Conservation (phyloP, 2,797 vertebrate genomes). For the Centroberyx gerrardi region DNA sequence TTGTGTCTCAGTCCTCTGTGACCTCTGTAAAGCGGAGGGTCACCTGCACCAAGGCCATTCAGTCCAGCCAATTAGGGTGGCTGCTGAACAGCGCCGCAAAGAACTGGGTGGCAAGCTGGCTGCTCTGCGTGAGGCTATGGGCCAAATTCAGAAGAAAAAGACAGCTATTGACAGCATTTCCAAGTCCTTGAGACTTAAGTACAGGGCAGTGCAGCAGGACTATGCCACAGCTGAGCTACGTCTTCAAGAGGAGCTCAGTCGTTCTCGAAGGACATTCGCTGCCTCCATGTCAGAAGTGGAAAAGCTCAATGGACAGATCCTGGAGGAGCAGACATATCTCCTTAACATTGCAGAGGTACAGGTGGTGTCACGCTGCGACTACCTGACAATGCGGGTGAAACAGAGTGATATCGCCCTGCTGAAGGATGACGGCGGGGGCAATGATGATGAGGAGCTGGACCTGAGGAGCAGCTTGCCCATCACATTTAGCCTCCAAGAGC, state of each 20-base stretch:
- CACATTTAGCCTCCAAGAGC: constrained; percentile 92
- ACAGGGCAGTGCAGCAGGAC: constrained; percentile 92
- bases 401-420: constrained; percentile 94
- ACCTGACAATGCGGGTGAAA: constrained; percentile 94
- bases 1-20: constrained; percentile 90
- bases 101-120: constrained; percentile 89
- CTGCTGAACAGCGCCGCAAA: constrained; percentile 91
- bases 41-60: constrained; percentile 89
- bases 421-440: constrained; percentile 84
- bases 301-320: constrained; percentile 91
- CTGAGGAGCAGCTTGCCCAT: constrained; percentile 88
- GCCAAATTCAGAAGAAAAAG: constrained; percentile 93
- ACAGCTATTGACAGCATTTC: constrained; percentile 89
- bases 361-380: constrained; percentile 96
- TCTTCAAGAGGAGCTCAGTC: constrained; percentile 92
- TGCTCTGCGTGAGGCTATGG: constrained; percentile 89
- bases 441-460: constrained; percentile 91
- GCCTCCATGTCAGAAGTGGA: constrained; percentile 93
- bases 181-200: constrained; percentile 89
- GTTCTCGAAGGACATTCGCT: constrained; percentile 91
- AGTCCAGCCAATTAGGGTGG: constrained; percentile 89
- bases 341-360: constrained; percentile 96
- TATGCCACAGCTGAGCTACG: constrained; percentile 91
- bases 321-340: constrained; percentile 96
- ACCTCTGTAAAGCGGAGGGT: constrained; percentile 88